phyloP scores from a whole-genome alignment of 2,113 vertebrate genomes.

The Panthera uncia region DNA sequence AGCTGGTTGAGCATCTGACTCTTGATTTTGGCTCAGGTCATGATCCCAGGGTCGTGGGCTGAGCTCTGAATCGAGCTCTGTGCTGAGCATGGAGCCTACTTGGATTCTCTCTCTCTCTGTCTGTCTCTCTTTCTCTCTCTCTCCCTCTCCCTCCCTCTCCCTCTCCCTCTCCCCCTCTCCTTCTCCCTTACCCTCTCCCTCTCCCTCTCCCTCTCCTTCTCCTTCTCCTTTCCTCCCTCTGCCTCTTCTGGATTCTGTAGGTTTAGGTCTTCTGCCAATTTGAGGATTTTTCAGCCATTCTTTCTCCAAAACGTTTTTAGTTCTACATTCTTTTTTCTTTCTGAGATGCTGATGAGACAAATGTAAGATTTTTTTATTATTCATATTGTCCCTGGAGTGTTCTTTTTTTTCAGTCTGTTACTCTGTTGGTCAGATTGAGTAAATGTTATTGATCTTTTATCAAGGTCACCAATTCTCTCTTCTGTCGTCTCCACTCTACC shows the following conservation, averaged over 20 bases:
- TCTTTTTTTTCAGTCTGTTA: background rate
- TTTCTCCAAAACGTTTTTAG: background rate
- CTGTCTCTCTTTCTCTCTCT: no score
- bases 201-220: no score
- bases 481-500: background rate
- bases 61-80: no score
- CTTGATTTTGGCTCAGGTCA: no score
- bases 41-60: no score
- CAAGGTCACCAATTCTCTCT: background rate
- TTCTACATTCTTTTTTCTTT: background rate
- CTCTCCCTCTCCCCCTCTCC: no score
- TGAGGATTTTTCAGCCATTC: background rate
- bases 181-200: no score
- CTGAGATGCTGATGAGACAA: background rate
- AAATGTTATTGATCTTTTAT: background rate
- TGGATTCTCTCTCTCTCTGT: no score
- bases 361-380: background rate
- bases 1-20: no score
- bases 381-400: background rate
- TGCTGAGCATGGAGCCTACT: no score
- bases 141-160: no score
- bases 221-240: no score
- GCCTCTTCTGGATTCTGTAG: background rate
- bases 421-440: background rate
- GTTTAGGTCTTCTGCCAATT: background rate